These are phyloP conservation scores for Hydropotes inermis DNA, from an alignment of 2,113 vertebrate genomes.

Conservation along the genomic window DNA sequence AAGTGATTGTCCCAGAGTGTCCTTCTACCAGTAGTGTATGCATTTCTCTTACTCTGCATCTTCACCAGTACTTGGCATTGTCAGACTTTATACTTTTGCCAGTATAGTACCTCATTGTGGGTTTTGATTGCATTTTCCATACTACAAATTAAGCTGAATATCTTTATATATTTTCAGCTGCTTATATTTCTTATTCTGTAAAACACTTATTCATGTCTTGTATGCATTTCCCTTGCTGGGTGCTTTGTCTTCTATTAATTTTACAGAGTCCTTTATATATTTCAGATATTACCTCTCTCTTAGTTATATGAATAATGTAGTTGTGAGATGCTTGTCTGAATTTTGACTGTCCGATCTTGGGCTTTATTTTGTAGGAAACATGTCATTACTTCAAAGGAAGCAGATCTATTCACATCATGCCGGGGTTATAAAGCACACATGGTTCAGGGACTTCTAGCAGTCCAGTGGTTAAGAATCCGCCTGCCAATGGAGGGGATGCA, in stretches of 20 bases:
- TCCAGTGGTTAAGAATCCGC: neutral
- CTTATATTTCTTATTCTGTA: neutral
- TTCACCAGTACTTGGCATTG: neutral
- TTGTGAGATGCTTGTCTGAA: neutral
- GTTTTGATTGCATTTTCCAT: neutral
- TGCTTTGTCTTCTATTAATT: slow-evolving; percentile 5
- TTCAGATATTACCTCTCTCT: neutral
- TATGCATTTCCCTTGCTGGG: neutral
- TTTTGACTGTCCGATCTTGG: neutral
- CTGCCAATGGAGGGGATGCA: neutral
- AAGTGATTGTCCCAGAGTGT: neutral
- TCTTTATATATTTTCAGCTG: neutral
- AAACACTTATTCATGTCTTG: neutral
- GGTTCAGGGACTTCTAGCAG: neutral
- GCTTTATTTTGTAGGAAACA: neutral
- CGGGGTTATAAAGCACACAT: neutral
- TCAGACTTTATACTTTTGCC: neutral
- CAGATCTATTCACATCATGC: neutral
- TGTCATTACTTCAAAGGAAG: neutral
- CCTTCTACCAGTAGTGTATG: neutral
- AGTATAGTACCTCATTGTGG: neutral
- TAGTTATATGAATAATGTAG: neutral
- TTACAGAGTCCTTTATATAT: neutral
- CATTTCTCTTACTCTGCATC: neutral
- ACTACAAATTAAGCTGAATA: neutral